These are phyloP conservation scores for Ophioninae sp. DNA, from an alignment of 2,888 invertebrate species.

Conservation along the genomic window DNA sequence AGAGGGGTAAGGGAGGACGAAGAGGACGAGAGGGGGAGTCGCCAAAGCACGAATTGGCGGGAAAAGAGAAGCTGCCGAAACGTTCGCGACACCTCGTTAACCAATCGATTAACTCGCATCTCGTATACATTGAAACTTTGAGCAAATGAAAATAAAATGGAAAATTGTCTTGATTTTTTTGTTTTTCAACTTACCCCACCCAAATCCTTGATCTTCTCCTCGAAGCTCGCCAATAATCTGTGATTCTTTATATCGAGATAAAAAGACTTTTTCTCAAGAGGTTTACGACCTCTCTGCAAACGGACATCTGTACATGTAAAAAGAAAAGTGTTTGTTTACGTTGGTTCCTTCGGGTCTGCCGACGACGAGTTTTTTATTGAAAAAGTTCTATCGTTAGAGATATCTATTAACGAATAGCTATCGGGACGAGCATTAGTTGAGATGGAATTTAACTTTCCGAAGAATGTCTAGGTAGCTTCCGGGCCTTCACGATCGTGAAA, in stretches of 20 bases:
- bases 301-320: conserved; percentile 69
- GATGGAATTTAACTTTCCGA: no score
- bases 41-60: conserved; percentile 56
- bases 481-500: no score
- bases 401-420: background rate
- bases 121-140: conserved; percentile 19
- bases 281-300: conserved; percentile 82
- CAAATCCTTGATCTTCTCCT: conserved; percentile 86
- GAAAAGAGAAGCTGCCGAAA: conserved; percentile 54
- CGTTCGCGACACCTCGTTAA: conserved; percentile 56
- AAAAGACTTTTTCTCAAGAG: conserved; percentile 87
- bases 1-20: conserved; percentile 10
- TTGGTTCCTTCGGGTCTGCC: background rate
- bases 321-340: background rate
- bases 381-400: background rate
- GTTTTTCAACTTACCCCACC: conserved; percentile 85
- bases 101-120: conserved; percentile 60
- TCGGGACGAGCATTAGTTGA: no score
- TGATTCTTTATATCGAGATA: conserved; percentile 90
- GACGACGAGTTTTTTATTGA: conserved; percentile 9
- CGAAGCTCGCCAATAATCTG: conserved; percentile 85
- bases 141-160: background rate
- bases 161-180: background rate
- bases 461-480: no score
- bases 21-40: conserved; percentile 5